These are phyloP conservation scores for Saimiri boliviensis DNA, from an alignment of 2,113 vertebrate genomes.

Conservation along the genomic window DNA sequence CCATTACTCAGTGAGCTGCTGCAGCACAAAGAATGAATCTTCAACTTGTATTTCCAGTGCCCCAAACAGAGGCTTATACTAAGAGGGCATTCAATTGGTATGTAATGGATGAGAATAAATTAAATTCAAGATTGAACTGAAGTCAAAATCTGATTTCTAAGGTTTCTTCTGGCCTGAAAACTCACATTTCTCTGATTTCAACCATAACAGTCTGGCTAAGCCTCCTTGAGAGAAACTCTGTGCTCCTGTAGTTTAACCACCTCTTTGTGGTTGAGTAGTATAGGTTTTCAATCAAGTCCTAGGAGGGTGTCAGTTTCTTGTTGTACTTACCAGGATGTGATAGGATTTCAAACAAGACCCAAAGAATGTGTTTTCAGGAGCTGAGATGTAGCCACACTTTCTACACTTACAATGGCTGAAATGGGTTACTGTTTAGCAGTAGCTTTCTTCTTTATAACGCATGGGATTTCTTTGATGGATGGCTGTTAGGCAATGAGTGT, in stretches of 20 bases:
- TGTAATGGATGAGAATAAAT: background rate
- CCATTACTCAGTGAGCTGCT: background rate
- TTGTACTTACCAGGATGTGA: slow-evolving; percentile 49
- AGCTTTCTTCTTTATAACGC: slow-evolving; percentile 1
- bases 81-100: background rate
- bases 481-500: background rate
- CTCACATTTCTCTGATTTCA: slow-evolving; percentile 49
- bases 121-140: slow-evolving; percentile 43
- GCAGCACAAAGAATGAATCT: background rate
- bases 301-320: slow-evolving; percentile 61
- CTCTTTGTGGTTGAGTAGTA: slow-evolving; percentile 43
- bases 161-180: slow-evolving; percentile 21
- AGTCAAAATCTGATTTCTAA: background rate
- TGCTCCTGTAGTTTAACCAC: slow-evolving; percentile 45
- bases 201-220: slow-evolving; percentile 15
- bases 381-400: slow-evolving; percentile 25
- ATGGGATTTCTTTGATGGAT: background rate
- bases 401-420: background rate
- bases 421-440: background rate
- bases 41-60: background rate
- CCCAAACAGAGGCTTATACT: background rate
- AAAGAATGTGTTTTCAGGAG: slow-evolving; percentile 10
- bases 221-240: slow-evolving; percentile 10
- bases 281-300: slow-evolving; percentile 51
- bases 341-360: slow-evolving; percentile 63